phyloP scores from a whole-genome alignment of 2,113 vertebrate genomes.

The Merops nubicus region DNA sequence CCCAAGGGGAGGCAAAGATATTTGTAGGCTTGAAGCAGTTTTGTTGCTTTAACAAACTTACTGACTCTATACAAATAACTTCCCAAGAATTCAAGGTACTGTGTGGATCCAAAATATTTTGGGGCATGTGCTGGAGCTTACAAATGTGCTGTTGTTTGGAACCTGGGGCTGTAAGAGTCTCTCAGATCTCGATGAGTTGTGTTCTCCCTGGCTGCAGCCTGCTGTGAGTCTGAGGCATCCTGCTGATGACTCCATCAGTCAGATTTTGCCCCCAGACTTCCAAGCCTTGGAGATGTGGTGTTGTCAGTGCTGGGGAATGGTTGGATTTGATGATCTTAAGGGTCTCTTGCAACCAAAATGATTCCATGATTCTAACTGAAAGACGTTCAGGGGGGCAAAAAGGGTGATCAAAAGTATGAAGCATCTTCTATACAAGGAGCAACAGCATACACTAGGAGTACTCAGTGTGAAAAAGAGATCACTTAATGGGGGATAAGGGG shows the following conservation, averaged over 20 bases:
- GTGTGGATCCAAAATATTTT: background rate
- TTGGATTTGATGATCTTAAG: no score
- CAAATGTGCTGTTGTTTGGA: background rate
- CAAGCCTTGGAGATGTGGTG: no score
- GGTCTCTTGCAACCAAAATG: no score
- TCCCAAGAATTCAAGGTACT: background rate
- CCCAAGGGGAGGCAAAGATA: background rate
- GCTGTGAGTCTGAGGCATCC: background rate
- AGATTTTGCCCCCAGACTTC: background rate
- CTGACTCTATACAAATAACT: background rate
- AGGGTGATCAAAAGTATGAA: background rate
- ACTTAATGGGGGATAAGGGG: background rate
- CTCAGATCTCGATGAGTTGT: background rate
- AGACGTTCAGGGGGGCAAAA: background rate
- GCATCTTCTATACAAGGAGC: background rate
- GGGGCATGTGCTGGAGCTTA: background rate
- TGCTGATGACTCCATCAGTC: background rate
- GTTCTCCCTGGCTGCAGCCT: background rate
- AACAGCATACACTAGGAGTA: background rate
- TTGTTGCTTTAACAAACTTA: background rate
- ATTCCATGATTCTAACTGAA: background rate
- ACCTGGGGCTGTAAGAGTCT: background rate
- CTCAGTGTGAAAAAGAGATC: background rate
- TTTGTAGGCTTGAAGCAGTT: background rate
- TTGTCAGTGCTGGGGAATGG: no score